Conservation (phyloP, 1,140 invertebrate species). For the Drosophila neocordata region DNA sequence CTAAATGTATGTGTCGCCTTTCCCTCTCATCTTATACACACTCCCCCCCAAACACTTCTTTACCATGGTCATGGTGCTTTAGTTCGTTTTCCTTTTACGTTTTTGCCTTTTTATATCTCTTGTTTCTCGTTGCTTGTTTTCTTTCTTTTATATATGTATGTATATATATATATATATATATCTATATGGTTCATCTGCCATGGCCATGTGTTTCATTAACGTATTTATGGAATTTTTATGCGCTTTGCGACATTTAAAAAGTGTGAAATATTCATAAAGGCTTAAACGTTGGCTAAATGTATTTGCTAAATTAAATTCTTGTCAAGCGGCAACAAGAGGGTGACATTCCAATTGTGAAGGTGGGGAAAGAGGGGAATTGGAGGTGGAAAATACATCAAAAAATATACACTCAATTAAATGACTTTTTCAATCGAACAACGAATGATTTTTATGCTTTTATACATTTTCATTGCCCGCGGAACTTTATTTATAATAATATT, state of each 20-base stretch:
- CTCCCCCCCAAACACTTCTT: slow-evolving; percentile 8
- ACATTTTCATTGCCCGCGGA: not conserved
- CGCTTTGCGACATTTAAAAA: slow-evolving; percentile 57
- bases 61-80: not conserved
- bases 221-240: slow-evolving; percentile 76
- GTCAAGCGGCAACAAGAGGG: slow-evolving; percentile 11
- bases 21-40: not conserved
- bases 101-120: not conserved
- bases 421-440: not conserved
- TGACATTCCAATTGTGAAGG: slow-evolving; percentile 36
- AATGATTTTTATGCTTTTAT: not conserved
- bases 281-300: slow-evolving; percentile 40
- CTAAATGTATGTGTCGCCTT: not conserved
- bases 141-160: slow-evolving; percentile 8
- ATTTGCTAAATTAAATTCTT: slow-evolving; percentile 57
- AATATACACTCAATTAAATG: not conserved
- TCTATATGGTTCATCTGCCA: slow-evolving; percentile 10
- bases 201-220: slow-evolving; percentile 71
- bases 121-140: not conserved
- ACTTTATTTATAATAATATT: not conserved
- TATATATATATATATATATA: slow-evolving; percentile 1
- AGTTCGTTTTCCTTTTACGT: slow-evolving; percentile 7
- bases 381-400: too few species aligned
- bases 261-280: slow-evolving; percentile 57
- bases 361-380: too few species aligned